Conservation (phyloP, 2,888 invertebrate genomes). For the Chorisops tibialis region DNA sequence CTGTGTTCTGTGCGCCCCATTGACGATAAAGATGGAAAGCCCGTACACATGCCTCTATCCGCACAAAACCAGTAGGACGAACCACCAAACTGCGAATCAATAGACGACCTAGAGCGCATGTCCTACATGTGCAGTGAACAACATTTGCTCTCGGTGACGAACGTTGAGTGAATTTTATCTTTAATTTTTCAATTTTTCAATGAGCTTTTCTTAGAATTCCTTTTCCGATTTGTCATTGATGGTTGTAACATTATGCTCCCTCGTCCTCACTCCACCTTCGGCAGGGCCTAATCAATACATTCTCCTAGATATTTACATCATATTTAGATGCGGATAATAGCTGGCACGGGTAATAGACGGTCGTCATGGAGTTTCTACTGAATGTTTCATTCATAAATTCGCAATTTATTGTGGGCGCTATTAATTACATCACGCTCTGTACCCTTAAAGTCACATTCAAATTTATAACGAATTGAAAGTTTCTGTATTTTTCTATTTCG, state of each 20-base stretch:
- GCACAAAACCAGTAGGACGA: conserved; percentile 7
- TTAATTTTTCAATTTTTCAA: not conserved
- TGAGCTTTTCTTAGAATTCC: not conserved
- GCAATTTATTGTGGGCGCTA: not conserved
- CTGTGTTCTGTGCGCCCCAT: not conserved
- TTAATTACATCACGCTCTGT: not conserved
- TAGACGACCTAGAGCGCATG: conserved; percentile 3
- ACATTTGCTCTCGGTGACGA: not conserved
- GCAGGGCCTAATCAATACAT: too few relatives aligned
- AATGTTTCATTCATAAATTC: conserved; percentile 13
- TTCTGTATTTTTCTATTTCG: too few relatives aligned
- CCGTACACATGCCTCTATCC: not conserved
- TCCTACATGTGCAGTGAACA: conserved; percentile 18
- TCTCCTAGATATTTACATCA: too few relatives aligned
- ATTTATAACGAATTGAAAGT: too few relatives aligned
- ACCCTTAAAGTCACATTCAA: too few relatives aligned
- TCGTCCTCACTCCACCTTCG: too few relatives aligned
- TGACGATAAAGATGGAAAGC: not conserved
- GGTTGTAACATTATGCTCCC: too few relatives aligned
- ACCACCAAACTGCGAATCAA: conserved; percentile 12
- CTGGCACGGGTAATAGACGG: not conserved
- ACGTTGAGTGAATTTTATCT: not conserved
- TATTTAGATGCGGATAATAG: too few relatives aligned
- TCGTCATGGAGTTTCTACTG: not conserved
- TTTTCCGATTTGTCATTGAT: too few relatives aligned